Evolutionary conservation across 53 echinoderm and acorn worm species (phyloP).

Genomic region (Luidia sarsii): DNA sequence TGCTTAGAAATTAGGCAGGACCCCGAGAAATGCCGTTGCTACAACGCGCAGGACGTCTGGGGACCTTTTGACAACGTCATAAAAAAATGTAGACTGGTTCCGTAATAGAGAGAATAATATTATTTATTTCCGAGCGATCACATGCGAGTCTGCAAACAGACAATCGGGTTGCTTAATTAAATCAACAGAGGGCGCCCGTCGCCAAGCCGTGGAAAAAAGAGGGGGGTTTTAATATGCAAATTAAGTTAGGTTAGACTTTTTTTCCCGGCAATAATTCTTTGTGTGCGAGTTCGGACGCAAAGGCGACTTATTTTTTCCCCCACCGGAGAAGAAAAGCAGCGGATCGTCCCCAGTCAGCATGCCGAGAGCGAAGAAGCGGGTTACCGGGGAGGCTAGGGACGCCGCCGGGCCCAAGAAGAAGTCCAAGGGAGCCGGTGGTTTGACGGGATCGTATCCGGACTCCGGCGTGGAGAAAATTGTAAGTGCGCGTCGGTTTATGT

Average conservation of each 20-base stretch:
- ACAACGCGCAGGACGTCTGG: no score
- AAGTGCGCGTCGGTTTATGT: slow-evolving; percentile 1
- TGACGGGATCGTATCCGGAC: slow-evolving; percentile 10
- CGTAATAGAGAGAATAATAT: not conserved
- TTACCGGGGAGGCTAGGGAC: slow-evolving; percentile 61
- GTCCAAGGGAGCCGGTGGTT: slow-evolving; percentile 29
- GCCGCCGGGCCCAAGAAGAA: slow-evolving; percentile 39
- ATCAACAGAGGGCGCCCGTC: slow-evolving; percentile 45
- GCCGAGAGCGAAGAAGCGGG: slow-evolving; percentile 75
- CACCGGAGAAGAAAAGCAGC: slow-evolving; percentile 18
- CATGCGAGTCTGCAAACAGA: not conserved
- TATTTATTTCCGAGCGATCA: not conserved
- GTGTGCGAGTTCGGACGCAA: slow-evolving; percentile 38
- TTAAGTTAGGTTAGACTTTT: slow-evolving; percentile 52
- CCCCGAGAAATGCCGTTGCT: no score
- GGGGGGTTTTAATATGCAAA: slow-evolving; percentile 53
- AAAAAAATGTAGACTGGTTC: slow-evolving; percentile 2
- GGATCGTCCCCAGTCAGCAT: slow-evolving; percentile 41
- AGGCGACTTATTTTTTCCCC: slow-evolving; percentile 26
- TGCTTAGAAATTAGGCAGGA: no score
- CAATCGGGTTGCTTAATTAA: not conserved
- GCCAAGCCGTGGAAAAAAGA: no score
- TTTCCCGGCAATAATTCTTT: slow-evolving; percentile 71
- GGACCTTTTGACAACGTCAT: no score
- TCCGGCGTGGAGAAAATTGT: slow-evolving; percentile 50